These are phyloP conservation scores for Emys orbicularis DNA, from an alignment of 2,797 vertebrate genomes.

Conservation along the genomic window DNA sequence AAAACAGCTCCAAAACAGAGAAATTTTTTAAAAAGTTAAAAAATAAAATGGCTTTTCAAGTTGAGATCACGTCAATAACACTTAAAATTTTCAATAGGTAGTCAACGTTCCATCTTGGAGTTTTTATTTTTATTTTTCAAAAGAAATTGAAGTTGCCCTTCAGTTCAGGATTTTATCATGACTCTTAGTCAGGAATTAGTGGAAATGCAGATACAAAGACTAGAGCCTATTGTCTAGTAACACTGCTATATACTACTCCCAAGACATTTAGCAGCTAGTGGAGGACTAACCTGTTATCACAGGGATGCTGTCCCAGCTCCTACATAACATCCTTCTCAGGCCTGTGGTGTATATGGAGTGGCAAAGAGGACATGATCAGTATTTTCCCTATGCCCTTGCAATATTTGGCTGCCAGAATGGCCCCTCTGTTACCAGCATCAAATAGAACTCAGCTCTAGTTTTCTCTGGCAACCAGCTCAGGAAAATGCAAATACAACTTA, in stretches of 20 bases:
- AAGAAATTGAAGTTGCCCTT: background rate
- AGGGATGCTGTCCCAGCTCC: background rate
- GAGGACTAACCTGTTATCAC: background rate
- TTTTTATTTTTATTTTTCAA: background rate
- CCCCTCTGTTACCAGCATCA: background rate
- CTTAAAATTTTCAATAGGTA: slow-evolving; percentile 16
- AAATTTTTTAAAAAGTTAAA: background rate
- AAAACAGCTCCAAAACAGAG: background rate
- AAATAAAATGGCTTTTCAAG: background rate
- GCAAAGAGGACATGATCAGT: background rate
- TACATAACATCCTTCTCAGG: background rate
- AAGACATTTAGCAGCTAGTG: background rate
- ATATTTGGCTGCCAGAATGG: background rate
- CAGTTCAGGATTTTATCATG: background rate
- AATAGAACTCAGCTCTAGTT: background rate
- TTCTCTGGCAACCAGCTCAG: background rate
- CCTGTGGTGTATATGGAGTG: background rate
- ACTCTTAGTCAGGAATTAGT: background rate
- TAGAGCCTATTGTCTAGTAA: background rate
- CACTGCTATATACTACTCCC: background rate
- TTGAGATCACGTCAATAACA: background rate
- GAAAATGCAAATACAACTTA: background rate
- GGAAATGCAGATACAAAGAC: background rate
- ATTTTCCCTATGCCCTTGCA: background rate
- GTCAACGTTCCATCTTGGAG: background rate